These are phyloP conservation scores for Danaus melanippus DNA, from an alignment of 1,140 invertebrate species.

Conservation along the genomic window DNA sequence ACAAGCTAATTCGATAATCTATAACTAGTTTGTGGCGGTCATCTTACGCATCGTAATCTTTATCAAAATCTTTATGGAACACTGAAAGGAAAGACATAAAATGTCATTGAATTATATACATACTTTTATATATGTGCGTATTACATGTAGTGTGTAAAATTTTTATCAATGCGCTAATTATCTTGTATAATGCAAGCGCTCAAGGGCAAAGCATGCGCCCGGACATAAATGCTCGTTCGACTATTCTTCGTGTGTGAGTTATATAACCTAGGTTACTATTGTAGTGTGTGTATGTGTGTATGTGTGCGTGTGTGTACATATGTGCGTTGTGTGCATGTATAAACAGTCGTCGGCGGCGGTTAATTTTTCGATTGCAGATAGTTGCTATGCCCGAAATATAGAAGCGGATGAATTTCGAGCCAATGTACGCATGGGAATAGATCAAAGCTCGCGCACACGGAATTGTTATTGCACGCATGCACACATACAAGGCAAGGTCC, in stretches of 20 bases:
- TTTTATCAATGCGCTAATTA: constrained; percentile 68
- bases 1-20: too few species aligned
- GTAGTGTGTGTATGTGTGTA: constrained; percentile 38
- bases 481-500: too few species aligned
- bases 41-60: too few species aligned
- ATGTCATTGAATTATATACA: too few species aligned
- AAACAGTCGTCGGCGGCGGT: constrained; percentile 40
- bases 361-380: constrained; percentile 62
- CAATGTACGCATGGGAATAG: constrained; percentile 38
- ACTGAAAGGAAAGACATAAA: too few species aligned
- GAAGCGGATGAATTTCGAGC: constrained; percentile 48
- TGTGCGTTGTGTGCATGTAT: constrained; percentile 39
- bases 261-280: constrained; percentile 53
- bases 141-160: constrained; percentile 41
- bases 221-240: constrained; percentile 42
- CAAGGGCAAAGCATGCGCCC: constrained; percentile 66
- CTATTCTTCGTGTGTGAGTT: constrained; percentile 35
- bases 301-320: constrained; percentile 32
- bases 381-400: constrained; percentile 67
- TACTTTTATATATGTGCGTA: too few species aligned
- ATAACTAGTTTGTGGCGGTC: too few species aligned
- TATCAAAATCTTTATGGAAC: too few species aligned
- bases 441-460: constrained; percentile 6
- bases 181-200: constrained; percentile 57
- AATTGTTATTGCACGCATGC: too few species aligned